Evolutionary conservation across 1,140 invertebrate species (phyloP).

Genomic region (Rhynchophorus ferrugineus): DNA sequence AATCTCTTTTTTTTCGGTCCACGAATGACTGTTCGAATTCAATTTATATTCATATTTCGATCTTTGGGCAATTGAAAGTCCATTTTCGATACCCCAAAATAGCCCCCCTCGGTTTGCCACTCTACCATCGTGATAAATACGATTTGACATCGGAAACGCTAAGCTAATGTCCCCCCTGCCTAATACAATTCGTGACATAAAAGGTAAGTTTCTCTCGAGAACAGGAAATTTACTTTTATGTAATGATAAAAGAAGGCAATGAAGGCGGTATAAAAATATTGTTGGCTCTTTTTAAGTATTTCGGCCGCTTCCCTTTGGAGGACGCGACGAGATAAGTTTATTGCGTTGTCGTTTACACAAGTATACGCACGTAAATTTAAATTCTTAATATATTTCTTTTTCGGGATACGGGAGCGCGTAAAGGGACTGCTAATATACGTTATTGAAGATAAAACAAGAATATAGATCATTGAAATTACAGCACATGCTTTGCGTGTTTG

Average conservation of each 20-base stretch:
- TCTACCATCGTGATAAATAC: conserved; percentile 6
- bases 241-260: background rate
- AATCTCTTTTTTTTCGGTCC: conserved; percentile 14
- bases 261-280: background rate
- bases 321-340: background rate
- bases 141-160: conserved; percentile 3
- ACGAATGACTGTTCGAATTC: conserved; percentile 13
- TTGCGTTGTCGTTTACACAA: background rate
- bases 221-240: background rate
- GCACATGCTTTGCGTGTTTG: too few relatives aligned
- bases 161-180: background rate
- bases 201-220: background rate
- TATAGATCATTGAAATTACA: too few relatives aligned
- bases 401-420: too few relatives aligned
- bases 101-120: too few relatives aligned
- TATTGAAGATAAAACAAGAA: too few relatives aligned
- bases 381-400: background rate
- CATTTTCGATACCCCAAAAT: conserved; percentile 8
- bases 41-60: conserved; percentile 26
- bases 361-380: background rate
- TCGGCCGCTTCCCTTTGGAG: too few relatives aligned
- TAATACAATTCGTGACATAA: background rate
- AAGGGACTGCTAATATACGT: too few relatives aligned
- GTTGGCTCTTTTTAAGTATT: background rate
- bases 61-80: conserved; percentile 15